Evolutionary conservation across 2,797 vertebrate species (phyloP).

Genomic region (Micromesistius poutassou): DNA sequence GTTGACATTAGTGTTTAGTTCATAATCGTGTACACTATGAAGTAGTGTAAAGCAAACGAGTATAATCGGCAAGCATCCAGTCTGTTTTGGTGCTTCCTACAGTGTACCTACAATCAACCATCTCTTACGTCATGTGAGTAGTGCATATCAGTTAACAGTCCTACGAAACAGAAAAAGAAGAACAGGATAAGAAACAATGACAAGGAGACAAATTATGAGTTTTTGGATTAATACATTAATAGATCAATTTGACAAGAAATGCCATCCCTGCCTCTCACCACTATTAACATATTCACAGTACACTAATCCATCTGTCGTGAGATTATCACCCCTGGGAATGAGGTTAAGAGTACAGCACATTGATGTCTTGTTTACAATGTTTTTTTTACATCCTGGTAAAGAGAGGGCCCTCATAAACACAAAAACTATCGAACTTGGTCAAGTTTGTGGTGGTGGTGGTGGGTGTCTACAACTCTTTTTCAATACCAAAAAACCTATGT

Average conservation of each 20-base stretch:
- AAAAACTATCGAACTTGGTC: constrained; percentile 15
- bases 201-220: no score
- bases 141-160: no score
- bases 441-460: constrained; percentile 35
- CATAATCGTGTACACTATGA: background rate
- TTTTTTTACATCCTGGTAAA: background rate
- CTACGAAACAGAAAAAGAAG: no score
- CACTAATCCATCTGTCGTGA: background rate
- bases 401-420: background rate
- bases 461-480: constrained; percentile 14
- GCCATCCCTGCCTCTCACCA: background rate
- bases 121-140: no score
- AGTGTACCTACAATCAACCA: no score
- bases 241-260: no score
- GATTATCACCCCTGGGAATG: background rate
- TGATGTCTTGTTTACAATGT: background rate
- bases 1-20: background rate
- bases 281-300: background rate
- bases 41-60: background rate
- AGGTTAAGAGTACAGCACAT: background rate
- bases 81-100: no score
- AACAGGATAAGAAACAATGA: no score
- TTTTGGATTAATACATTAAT: no score
- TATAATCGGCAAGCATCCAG: no score
- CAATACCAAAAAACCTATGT: background rate